Evolutionary conservation across 2,797 vertebrate genomes (phyloP).

Genomic region (Rhynchonycteris naso): DNA sequence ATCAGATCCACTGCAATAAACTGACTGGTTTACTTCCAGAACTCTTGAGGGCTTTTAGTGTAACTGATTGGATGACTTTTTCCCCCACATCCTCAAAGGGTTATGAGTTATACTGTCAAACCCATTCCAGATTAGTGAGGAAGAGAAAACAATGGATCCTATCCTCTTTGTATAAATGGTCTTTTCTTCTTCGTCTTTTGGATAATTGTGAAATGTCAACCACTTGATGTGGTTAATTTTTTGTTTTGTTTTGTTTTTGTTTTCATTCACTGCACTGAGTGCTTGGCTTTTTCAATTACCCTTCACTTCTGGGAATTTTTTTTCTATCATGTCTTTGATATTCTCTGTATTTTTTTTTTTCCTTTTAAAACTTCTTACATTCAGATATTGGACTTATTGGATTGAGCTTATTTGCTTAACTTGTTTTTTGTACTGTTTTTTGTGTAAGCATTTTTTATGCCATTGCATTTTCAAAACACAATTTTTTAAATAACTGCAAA

Average conservation of each 20-base stretch:
- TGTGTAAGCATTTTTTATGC: neutral
- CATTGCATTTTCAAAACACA: neutral
- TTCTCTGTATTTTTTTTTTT: neutral
- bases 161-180: neutral
- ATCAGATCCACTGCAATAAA: neutral
- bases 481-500: neutral
- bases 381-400: neutral
- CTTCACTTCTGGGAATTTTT: slow-evolving; percentile 33
- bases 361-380: neutral
- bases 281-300: neutral
- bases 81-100: neutral
- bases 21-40: neutral
- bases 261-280: neutral
- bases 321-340: neutral
- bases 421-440: too few species aligned
- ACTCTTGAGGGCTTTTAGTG: neutral
- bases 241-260: neutral
- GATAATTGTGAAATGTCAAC: neutral
- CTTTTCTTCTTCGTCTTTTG: neutral
- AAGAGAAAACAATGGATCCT: neutral
- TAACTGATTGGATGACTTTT: neutral
- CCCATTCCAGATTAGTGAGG: neutral
- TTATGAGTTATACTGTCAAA: neutral
- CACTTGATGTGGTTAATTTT: neutral
- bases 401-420: neutral